Percentiles rank a stretch among this genome's conserved stretches.
Conservation (phyloP, 2,113 vertebrate genomes). For the Osmerus mordax region DNA sequence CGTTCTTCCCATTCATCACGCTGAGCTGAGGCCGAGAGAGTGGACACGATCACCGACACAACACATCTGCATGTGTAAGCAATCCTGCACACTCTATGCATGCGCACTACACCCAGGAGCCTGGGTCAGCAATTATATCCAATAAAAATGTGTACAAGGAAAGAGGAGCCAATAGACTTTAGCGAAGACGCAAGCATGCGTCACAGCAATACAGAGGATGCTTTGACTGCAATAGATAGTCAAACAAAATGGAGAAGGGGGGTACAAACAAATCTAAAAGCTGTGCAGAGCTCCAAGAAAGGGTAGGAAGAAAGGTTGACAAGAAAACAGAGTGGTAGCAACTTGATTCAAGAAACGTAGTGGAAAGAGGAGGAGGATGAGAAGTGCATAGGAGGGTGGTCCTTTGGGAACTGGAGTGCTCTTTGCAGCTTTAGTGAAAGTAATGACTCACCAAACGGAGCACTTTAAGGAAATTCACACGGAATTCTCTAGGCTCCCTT, state of each 20-base stretch:
- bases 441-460: slow-evolving; percentile 76
- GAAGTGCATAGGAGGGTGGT: slow-evolving; percentile 30
- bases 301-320: slow-evolving; percentile 13
- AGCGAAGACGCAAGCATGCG: background rate
- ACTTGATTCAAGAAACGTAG: slow-evolving; percentile 38
- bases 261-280: background rate
- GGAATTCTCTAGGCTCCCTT: slow-evolving; percentile 61
- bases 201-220: too few relatives aligned
- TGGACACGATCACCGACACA: slow-evolving; percentile 40
- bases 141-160: slow-evolving; percentile 29
- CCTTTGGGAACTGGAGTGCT: slow-evolving; percentile 68
- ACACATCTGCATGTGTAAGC: slow-evolving; percentile 58
- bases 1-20: slow-evolving; percentile 59
- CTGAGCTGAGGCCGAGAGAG: slow-evolving; percentile 47
- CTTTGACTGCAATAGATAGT: too few relatives aligned
- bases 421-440: slow-evolving; percentile 72
- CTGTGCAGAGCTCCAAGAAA: slow-evolving; percentile 13
- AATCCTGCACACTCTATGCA: slow-evolving; percentile 27
- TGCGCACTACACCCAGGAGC: slow-evolving; percentile 47
- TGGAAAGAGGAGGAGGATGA: slow-evolving; percentile 1
- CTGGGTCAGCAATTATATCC: slow-evolving; percentile 41
- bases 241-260: too few relatives aligned
- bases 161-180: slow-evolving; percentile 14
- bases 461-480: slow-evolving; percentile 74
- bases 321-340: slow-evolving; percentile 48